Evolutionary conservation across 2,888 invertebrate genomes (phyloP).

Genomic region (Drosophila infuscata): DNA sequence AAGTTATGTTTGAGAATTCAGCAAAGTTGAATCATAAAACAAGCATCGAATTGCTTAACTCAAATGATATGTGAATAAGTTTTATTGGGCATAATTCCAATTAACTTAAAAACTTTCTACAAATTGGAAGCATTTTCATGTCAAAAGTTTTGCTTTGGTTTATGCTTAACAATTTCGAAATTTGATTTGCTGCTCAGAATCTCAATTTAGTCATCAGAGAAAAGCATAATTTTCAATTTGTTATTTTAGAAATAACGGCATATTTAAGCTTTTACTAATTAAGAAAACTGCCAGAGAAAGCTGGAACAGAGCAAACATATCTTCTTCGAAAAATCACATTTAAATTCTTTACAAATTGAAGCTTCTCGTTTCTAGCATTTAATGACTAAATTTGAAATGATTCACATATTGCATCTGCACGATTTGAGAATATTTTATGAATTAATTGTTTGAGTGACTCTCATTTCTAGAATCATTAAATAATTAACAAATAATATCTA

Average conservation of each 20-base stretch:
- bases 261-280: neutral
- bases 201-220: neutral
- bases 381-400: neutral
- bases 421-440: neutral
- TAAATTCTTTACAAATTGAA: neutral
- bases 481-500: too few relatives aligned
- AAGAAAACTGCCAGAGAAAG: neutral
- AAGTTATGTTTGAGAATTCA: slow-evolving; percentile 17
- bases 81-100: neutral
- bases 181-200: neutral
- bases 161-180: neutral
- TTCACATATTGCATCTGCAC: neutral
- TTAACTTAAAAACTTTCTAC: neutral
- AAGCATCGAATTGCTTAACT: slow-evolving; percentile 3
- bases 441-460: neutral
- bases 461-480: neutral
- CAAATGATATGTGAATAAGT: slow-evolving; percentile 20
- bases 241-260: neutral
- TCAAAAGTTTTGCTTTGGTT: neutral
- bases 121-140: neutral
- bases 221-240: neutral
- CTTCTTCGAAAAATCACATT: neutral
- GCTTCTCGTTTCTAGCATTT: neutral
- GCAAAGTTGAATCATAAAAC: slow-evolving; percentile 9
- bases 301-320: neutral